A percentile compares a stretch with the other conserved stretches of the same genome.
These are phyloP conservation scores for Herpetotheres cachinnans DNA, from an alignment of 2,113 vertebrate genomes.

Conservation along the genomic window DNA sequence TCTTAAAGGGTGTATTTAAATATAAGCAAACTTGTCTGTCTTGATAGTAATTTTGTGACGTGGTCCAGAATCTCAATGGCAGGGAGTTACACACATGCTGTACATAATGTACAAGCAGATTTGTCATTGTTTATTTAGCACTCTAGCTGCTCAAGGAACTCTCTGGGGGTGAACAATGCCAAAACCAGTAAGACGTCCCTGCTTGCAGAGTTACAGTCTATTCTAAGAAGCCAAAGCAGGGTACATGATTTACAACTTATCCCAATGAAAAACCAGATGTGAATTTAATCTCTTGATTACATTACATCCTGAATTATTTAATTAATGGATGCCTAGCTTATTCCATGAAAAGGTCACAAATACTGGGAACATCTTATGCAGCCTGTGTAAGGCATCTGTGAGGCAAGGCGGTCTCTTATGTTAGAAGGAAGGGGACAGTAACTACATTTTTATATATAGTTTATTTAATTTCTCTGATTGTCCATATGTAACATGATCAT, in stretches of 20 bases:
- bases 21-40: conserved; percentile 33
- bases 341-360: conserved; percentile 53
- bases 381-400: neutral
- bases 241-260: conserved; percentile 55
- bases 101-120: conserved; percentile 54
- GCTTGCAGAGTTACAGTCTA: conserved; percentile 8
- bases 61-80: conserved; percentile 25
- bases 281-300: conserved; percentile 68
- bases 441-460: neutral
- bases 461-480: neutral
- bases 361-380: neutral
- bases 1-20: neutral
- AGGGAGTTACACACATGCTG: conserved; percentile 34
- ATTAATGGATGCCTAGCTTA: conserved; percentile 62
- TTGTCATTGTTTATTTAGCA: conserved; percentile 66
- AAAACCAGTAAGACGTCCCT: conserved; percentile 13
- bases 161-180: conserved; percentile 15
- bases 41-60: conserved; percentile 32
- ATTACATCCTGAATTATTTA: conserved; percentile 64
- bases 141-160: conserved; percentile 47
- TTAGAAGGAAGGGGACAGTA: neutral
- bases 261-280: conserved; percentile 59
- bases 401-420: neutral
- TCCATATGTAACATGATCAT: neutral
- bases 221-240: conserved; percentile 32